Conservation (phyloP, 2,888 invertebrate genomes). For the Amiota mariae region DNA sequence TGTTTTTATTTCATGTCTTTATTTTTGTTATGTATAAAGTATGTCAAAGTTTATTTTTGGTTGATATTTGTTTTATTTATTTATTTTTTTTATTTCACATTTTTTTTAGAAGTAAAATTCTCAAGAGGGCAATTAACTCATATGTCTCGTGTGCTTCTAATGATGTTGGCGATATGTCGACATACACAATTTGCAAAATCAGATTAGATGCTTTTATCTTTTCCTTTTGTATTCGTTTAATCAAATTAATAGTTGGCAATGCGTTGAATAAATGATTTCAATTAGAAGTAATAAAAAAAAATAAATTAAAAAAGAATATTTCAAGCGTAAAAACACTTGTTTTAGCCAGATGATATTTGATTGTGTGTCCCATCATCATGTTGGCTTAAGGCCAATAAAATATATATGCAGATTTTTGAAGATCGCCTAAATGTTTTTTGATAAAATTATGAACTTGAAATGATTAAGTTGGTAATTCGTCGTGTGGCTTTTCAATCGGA, state of each 20-base stretch:
- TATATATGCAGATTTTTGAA: conserved; percentile 1
- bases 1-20: conserved; percentile 42
- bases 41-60: conserved; percentile 49
- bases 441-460: conserved; percentile 36
- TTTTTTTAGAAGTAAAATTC: conserved; percentile 53
- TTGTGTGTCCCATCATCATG: neutral
- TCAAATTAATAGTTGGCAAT: neutral
- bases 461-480: conserved; percentile 32
- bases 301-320: conserved; percentile 20
- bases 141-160: neutral
- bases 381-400: conserved; percentile 15
- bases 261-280: conserved; percentile 17
- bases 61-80: conserved; percentile 37
- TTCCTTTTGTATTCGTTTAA: neutral
- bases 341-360: conserved; percentile 13
- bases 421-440: neutral
- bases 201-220: neutral
- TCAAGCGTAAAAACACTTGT: conserved; percentile 17
- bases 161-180: conserved; percentile 17
- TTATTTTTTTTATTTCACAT: conserved; percentile 42
- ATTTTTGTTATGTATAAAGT: conserved; percentile 47
- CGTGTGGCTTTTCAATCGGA: no score
- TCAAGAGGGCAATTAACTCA: conserved; percentile 64
- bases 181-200: neutral
- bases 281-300: conserved; percentile 22